These are phyloP conservation scores for Donacobius atricapilla DNA, from an alignment of 2,113 vertebrate genomes.

Conservation along the genomic window DNA sequence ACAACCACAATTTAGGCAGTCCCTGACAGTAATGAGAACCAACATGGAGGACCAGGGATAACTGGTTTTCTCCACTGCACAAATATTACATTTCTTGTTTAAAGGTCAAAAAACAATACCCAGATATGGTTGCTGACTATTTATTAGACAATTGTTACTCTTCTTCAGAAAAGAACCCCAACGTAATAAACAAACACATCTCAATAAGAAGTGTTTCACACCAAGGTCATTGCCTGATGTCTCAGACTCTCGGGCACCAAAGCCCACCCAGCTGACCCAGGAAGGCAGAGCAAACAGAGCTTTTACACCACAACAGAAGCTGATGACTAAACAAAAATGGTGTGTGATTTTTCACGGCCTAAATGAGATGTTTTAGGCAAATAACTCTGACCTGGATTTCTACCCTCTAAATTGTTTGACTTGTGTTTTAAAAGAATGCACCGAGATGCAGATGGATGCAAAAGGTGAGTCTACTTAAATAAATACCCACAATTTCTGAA, in stretches of 20 bases:
- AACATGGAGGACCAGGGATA: background rate
- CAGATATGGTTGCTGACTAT: background rate
- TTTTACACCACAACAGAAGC: background rate
- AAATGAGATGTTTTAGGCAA: background rate
- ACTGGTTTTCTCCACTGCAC: fast-evolving
- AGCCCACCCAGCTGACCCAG: background rate
- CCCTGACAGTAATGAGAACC: background rate
- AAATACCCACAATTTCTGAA: background rate
- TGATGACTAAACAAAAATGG: background rate
- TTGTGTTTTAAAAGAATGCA: background rate
- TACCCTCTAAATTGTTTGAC: background rate
- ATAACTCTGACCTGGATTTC: background rate
- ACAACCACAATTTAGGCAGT: background rate
- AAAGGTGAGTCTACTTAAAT: background rate
- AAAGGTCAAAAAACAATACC: background rate
- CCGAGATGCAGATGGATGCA: background rate
- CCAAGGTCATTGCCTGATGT: background rate
- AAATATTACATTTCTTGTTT: background rate
- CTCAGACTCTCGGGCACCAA: background rate
- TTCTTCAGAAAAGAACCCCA: background rate
- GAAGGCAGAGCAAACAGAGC: background rate
- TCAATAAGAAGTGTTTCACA: background rate
- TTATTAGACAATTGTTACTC: background rate
- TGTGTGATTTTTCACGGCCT: background rate
- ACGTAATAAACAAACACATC: background rate